Evolutionary conservation across 2,113 vertebrate genomes (phyloP).

Genomic region (Micromys minutus): DNA sequence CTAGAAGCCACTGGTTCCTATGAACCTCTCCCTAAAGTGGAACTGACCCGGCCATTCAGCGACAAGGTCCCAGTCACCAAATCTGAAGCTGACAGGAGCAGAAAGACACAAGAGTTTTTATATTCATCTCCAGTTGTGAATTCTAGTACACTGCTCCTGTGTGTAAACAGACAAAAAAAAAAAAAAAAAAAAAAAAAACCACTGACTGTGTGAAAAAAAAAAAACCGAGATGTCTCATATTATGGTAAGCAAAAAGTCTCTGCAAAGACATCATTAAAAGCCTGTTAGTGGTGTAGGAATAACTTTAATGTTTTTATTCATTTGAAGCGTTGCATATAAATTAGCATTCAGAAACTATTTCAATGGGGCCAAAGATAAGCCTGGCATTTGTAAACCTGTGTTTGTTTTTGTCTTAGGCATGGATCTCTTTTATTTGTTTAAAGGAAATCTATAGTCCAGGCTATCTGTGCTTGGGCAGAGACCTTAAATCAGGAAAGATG

Average conservation of each 20-base stretch:
- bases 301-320: background rate
- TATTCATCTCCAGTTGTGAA: background rate
- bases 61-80: background rate
- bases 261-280: conserved; percentile 13
- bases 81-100: background rate
- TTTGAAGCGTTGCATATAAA: conserved; percentile 31
- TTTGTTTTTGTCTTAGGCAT: conserved; percentile 29
- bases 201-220: no score
- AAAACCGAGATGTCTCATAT: conserved; percentile 4
- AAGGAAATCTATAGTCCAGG: background rate
- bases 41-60: background rate
- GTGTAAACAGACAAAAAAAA: background rate
- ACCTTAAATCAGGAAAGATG: background rate
- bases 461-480: background rate
- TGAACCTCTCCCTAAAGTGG: background rate
- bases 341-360: background rate
- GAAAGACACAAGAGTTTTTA: background rate
- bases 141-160: background rate
- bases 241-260: background rate
- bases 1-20: background rate
- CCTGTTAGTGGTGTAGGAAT: conserved; percentile 1
- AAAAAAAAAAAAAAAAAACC: no score
- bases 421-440: background rate
- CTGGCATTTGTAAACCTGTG: background rate
- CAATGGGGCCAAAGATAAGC: background rate